phyloP scores from a whole-genome alignment of 2,797 vertebrate genomes.

The Sebastes diaconus region DNA sequence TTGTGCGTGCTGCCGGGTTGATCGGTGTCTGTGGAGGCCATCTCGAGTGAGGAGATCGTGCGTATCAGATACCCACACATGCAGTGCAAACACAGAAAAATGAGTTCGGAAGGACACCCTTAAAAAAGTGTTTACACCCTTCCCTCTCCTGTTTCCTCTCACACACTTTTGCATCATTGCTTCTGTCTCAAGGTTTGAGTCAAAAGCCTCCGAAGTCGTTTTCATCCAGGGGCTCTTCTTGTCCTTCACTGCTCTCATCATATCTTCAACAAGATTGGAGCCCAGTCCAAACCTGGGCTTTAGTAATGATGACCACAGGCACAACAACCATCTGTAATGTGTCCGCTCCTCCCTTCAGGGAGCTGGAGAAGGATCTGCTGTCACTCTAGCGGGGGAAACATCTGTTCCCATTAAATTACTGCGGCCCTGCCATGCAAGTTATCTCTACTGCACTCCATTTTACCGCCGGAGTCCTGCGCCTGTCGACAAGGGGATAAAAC shows the following conservation, averaged over 20 bases:
- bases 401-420: constrained; percentile 80
- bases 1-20: constrained; percentile 28
- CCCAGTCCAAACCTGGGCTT: constrained; percentile 50
- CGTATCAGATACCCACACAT: too few species aligned
- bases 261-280: constrained; percentile 43
- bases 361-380: constrained; percentile 76
- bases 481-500: constrained; percentile 76
- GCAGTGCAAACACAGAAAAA: constrained; percentile 17
- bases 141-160: background rate
- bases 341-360: constrained; percentile 67
- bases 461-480: constrained; percentile 60
- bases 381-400: constrained; percentile 77
- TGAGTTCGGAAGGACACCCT: constrained; percentile 14
- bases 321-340: constrained; percentile 74
- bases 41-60: constrained; percentile 30
- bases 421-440: constrained; percentile 71
- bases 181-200: constrained; percentile 34
- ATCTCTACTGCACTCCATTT: constrained; percentile 72
- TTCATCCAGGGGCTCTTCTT: constrained; percentile 28
- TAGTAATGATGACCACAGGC: constrained; percentile 75
- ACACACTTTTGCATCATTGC: constrained; percentile 1
- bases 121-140: background rate
- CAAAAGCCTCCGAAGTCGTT: constrained; percentile 28
- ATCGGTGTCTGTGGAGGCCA: constrained; percentile 48
- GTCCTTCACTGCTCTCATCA: constrained; percentile 41